Conservation (phyloP, 2,888 invertebrate genomes). For the Harpagoxenus sublaevis region DNA sequence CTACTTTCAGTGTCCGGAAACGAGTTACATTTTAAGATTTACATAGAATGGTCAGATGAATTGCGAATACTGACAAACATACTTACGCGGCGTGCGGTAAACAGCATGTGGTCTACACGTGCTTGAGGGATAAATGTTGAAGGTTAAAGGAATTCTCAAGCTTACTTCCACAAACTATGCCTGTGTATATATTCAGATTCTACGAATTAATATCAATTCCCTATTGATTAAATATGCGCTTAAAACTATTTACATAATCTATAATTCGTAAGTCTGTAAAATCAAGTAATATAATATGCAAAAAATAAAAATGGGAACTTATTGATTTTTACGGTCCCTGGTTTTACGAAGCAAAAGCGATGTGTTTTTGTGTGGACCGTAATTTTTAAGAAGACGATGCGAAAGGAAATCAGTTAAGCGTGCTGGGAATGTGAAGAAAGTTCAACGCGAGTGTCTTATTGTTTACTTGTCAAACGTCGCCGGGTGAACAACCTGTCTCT, state of each 20-base stretch:
- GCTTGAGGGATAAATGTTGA: conserved; percentile 36
- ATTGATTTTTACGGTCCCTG: neutral
- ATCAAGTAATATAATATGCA: neutral
- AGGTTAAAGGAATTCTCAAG: conserved; percentile 23
- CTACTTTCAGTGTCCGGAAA: conserved; percentile 34
- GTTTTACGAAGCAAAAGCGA: neutral
- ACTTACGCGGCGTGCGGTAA: conserved; percentile 29
- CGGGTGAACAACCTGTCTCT: conserved; percentile 44
- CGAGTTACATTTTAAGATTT: conserved; percentile 47
- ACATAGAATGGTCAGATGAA: conserved; percentile 47
- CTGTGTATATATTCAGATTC: neutral
- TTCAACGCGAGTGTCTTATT: conserved; percentile 31
- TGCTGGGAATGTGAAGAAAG: conserved; percentile 45
- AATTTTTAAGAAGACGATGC: conserved; percentile 29
- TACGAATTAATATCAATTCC: neutral
- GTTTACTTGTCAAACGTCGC: conserved; percentile 57
- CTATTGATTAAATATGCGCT: neutral
- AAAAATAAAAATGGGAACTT: neutral
- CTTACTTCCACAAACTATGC: neutral
- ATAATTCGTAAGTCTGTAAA: neutral
- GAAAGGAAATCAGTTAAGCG: conserved; percentile 33
- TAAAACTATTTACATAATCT: neutral
- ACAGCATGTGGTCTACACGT: conserved; percentile 45
- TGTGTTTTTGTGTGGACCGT: neutral
- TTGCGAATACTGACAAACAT: conserved; percentile 50